Percentiles rank a stretch among this genome's conserved stretches.
These are phyloP conservation scores for Cavia porcellus DNA, from an alignment of 2,113 vertebrate species.

Conservation along the genomic window DNA sequence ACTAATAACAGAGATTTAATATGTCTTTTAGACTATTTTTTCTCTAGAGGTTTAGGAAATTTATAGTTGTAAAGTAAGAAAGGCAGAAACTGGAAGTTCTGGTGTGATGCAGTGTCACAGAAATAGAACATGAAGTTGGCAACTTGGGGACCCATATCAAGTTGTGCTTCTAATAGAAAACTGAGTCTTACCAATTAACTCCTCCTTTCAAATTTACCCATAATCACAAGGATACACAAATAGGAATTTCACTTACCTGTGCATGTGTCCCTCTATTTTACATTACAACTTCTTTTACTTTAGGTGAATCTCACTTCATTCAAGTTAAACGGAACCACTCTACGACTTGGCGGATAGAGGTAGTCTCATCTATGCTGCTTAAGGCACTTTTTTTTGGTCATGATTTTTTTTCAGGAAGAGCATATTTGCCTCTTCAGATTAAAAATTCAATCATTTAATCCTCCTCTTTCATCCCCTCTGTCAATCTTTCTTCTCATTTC, in stretches of 20 bases:
- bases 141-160: slow-evolving; percentile 60
- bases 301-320: slow-evolving; percentile 6
- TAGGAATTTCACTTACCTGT: not conserved
- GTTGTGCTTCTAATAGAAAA: slow-evolving; percentile 29
- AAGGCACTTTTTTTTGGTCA: not conserved
- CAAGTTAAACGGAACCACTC: not conserved
- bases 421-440: not conserved
- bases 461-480: not conserved
- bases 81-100: slow-evolving; percentile 61
- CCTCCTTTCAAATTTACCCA: slow-evolving; percentile 20
- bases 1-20: slow-evolving; percentile 82
- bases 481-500: not conserved
- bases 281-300: not conserved
- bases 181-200: not conserved
- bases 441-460: not conserved
- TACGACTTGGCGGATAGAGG: not conserved
- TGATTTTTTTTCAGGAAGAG: not conserved
- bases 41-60: slow-evolving; percentile 62
- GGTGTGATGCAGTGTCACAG: slow-evolving; percentile 48
- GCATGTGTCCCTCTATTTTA: not conserved
- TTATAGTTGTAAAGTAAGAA: slow-evolving; percentile 67
- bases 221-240: not conserved
- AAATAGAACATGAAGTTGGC: slow-evolving; percentile 40
- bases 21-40: slow-evolving; percentile 75
- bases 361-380: not conserved